Evolutionary conservation across 2,888 invertebrate species (phyloP).

Genomic region (Creontiades dilutus): DNA sequence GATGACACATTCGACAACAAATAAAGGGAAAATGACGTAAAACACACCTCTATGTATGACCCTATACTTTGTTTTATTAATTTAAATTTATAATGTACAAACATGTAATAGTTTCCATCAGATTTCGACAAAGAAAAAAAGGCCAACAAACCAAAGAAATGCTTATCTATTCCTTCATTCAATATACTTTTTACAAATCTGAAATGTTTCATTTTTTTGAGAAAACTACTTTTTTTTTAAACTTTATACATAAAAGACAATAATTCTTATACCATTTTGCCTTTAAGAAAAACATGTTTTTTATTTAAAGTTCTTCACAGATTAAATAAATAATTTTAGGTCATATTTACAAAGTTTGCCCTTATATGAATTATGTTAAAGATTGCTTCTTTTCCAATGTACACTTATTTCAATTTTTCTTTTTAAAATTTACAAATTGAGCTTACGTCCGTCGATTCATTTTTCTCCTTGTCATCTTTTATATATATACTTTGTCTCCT

Average conservation of each 20-base stretch:
- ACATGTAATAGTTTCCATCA: slow-evolving; percentile 73
- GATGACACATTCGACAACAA: too few species aligned
- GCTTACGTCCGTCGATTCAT: slow-evolving; percentile 73
- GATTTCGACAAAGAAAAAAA: slow-evolving; percentile 68
- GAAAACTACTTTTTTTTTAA: slow-evolving; percentile 74
- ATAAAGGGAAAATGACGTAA: too few species aligned
- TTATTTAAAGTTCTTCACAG: slow-evolving; percentile 8
- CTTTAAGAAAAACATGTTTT: slow-evolving; percentile 63
- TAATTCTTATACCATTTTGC: slow-evolving; percentile 49
- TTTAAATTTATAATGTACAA: slow-evolving; percentile 74
- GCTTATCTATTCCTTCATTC: slow-evolving; percentile 60
- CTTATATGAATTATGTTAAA: slow-evolving; percentile 64
- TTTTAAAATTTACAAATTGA: slow-evolving; percentile 74
- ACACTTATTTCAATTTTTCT: slow-evolving; percentile 30
- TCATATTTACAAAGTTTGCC: slow-evolving; percentile 71
- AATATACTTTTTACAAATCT: slow-evolving; percentile 76
- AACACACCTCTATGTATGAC: slow-evolving; percentile 41
- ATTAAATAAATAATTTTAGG: slow-evolving; percentile 73
- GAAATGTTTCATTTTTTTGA: slow-evolving; percentile 76
- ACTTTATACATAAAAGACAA: slow-evolving; percentile 74
- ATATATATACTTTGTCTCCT: slow-evolving; percentile 31
- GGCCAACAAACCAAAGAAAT: slow-evolving; percentile 72
- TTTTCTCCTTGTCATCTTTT: slow-evolving; percentile 47
- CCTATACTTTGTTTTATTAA: slow-evolving; percentile 69
- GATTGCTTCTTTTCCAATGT: slow-evolving; percentile 73